phyloP scores from a whole-genome alignment of 2,113 vertebrate genomes.

The Stomatorhinus ivindoensis region DNA sequence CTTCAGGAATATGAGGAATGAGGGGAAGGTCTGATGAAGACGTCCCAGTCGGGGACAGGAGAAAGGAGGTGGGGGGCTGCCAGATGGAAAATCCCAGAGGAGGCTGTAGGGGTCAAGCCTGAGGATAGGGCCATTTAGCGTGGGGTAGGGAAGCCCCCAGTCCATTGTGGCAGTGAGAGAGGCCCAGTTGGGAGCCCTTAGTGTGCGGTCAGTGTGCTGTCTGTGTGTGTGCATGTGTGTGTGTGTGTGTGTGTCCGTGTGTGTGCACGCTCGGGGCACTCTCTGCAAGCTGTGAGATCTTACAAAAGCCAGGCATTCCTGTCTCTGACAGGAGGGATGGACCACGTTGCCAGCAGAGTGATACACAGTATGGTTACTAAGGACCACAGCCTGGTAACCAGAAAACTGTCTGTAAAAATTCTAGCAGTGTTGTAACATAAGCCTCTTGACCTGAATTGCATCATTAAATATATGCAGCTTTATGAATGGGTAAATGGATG shows the following conservation, averaged over 20 bases:
- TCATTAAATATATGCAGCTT: not conserved
- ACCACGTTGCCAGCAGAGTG: not conserved
- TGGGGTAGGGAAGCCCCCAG: not conserved
- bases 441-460: not conserved
- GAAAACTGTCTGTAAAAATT: not conserved
- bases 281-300: not conserved
- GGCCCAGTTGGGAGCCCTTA: not conserved
- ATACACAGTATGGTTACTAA: not conserved
- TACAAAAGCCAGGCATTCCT: not conserved
- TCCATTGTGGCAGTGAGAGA: not conserved
- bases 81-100: not conserved
- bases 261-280: not conserved
- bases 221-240: not conserved
- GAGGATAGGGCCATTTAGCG: not conserved
- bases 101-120: not conserved
- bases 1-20: not conserved
- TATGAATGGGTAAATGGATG: not conserved
- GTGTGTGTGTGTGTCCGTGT: not conserved
- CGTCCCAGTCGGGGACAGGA: not conserved
- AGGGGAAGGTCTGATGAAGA: not conserved
- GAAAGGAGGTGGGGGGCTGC: not conserved
- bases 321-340: not conserved
- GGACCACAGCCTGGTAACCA: not conserved
- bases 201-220: not conserved
- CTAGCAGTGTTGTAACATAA: not conserved